Conservation (phyloP, 2,113 vertebrate genomes). For the Plectropomus leopardus region DNA sequence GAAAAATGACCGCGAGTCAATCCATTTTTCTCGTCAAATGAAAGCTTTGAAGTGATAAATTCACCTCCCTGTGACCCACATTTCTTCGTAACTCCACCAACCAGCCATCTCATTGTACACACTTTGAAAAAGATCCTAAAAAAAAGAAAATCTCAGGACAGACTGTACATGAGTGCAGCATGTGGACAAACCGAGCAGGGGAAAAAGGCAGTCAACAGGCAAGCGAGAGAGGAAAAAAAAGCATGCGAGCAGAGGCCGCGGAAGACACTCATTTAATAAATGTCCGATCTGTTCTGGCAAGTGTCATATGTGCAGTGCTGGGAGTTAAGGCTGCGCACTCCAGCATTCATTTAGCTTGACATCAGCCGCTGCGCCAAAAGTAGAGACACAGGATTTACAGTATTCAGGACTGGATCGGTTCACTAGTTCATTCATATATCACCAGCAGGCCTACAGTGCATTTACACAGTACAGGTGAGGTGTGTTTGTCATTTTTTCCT, state of each 20-base stretch:
- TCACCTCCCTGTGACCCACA: slow-evolving; percentile 4
- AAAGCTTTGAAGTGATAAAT: slow-evolving; percentile 8
- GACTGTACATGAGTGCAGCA: background rate
- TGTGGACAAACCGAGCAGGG: background rate
- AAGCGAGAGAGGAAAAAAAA: slow-evolving; percentile 21
- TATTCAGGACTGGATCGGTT: slow-evolving; percentile 35
- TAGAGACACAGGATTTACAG: slow-evolving; percentile 55
- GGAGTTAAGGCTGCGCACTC: slow-evolving; percentile 47
- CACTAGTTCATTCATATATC: slow-evolving; percentile 50
- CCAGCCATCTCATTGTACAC: background rate
- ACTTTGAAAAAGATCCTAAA: background rate
- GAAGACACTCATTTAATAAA: slow-evolving; percentile 63
- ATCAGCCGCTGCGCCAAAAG: slow-evolving; percentile 33
- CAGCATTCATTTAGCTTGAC: slow-evolving; percentile 64
- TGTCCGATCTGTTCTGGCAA: slow-evolving; percentile 72
- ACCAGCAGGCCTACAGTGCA: slow-evolving; percentile 20
- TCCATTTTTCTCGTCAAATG: background rate
- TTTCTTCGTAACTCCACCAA: slow-evolving; percentile 6
- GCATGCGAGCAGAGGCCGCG: slow-evolving; percentile 15
- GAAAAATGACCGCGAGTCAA: background rate
- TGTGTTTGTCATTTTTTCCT: background rate
- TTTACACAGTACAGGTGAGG: slow-evolving; percentile 8
- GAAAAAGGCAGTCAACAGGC: background rate
- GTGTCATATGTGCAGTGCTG: slow-evolving; percentile 65
- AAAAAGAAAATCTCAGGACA: background rate